Conservation (phyloP, 2,888 invertebrate species). For the Drosophila flavopinicola region DNA sequence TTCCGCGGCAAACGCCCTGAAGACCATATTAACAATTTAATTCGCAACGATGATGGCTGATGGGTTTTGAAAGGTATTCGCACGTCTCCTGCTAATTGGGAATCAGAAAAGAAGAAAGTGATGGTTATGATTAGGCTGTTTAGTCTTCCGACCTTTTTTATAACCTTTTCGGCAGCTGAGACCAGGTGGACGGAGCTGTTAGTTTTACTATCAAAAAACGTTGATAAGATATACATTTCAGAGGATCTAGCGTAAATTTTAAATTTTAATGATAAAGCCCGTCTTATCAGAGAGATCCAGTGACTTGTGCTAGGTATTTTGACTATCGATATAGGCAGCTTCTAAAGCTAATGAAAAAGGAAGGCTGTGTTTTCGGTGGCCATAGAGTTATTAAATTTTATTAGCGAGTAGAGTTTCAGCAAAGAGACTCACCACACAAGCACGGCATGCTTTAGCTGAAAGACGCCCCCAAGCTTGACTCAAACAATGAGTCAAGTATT, state of each 20-base stretch:
- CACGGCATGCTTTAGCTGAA: constrained; percentile 19
- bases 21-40: background rate
- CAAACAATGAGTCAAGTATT: background rate
- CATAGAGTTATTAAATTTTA: constrained; percentile 1
- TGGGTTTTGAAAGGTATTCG: constrained; percentile 5
- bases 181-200: background rate
- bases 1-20: constrained; percentile 7
- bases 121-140: background rate
- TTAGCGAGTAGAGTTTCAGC: constrained; percentile 14
- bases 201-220: constrained; percentile 5
- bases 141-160: background rate
- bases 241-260: constrained; percentile 8
- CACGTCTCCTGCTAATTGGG: background rate
- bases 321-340: background rate
- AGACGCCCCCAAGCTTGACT: constrained; percentile 11
- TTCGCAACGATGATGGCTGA: constrained; percentile 17
- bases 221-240: constrained; percentile 3
- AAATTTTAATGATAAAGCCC: background rate
- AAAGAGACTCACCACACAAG: constrained; percentile 10
- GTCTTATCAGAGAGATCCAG: background rate
- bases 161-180: too few relatives aligned
- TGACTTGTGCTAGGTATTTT: background rate
- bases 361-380: background rate
- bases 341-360: background rate
- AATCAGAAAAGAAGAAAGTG: background rate